Conservation (phyloP, 1,140 invertebrate species). For the Tetramorium parvispinum region DNA sequence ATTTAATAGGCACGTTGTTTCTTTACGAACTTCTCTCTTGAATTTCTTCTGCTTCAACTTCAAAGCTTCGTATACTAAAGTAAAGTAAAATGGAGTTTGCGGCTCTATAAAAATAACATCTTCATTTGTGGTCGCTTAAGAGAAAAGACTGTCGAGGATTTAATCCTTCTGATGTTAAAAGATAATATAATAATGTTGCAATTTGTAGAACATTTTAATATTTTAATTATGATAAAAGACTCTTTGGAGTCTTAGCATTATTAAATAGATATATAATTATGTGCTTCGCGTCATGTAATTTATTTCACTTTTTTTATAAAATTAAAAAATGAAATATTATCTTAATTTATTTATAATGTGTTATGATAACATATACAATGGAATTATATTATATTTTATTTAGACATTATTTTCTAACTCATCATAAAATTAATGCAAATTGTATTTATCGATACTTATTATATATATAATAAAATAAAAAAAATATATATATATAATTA, state of each 20-base stretch:
- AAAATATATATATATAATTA: too few relatives aligned
- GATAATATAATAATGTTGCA: background rate
- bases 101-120: slow-evolving; percentile 31
- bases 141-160: background rate
- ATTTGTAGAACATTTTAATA: slow-evolving; percentile 14
- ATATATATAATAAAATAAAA: too few relatives aligned
- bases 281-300: background rate
- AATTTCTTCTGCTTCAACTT: slow-evolving; percentile 37
- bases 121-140: slow-evolving; percentile 34
- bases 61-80: slow-evolving; percentile 18
- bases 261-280: slow-evolving; percentile 4
- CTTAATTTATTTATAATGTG: background rate
- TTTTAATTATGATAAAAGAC: background rate
- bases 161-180: slow-evolving; percentile 5
- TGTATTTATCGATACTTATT: background rate
- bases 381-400: background rate
- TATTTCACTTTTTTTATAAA: background rate
- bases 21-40: background rate
- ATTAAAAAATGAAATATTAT: background rate
- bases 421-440: background rate
- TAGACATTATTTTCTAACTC: background rate
- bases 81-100: slow-evolving; percentile 37
- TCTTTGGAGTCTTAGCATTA: background rate
- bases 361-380: background rate
- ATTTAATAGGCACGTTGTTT: slow-evolving; percentile 35